Base-by-base conservation (phyloP, 2,797 vertebrate species). In the Sus cebifrons region DNA sequence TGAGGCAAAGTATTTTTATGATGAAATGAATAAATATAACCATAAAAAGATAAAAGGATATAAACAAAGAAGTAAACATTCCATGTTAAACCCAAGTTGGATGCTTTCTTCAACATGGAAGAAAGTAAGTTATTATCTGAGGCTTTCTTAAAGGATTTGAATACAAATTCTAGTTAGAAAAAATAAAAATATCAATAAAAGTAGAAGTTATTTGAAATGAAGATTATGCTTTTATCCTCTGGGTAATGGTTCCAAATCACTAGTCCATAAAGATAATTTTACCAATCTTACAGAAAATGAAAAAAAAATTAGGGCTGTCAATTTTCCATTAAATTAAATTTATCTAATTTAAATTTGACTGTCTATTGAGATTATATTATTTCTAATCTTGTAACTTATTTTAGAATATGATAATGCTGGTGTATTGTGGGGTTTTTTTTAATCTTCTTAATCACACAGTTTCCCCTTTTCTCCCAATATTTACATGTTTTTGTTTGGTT, bases 191-290 rank as follows among this genome's bases (percentile, higher is more conserved):
- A 40, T 32, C 18, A 85, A 60, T 25, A 73, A 77, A 91, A 67
- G 52, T 78, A 54, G 71, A 96, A 86, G n/a, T 90, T 77, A 87
- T 32, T 91, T 77, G 32, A 91, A 83, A 73, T 58, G 21, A 78
- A 65, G 14, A 40, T 86, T 65, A 52, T 54, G 58, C 4, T 67
- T 83, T 87, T 65, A 83, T 82, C 44, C 36, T 81, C 6, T 86
- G 18, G 67, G 9, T 77, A 77, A 23, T 40, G 75, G 86, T 90
- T 96, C 70, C 5, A 52, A 89, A 60, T 36, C 54, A 62, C 67
- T 20, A 86, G 29, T 71, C 68, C n/a, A 27, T 70, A 89, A 56
- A 81, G 54, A 52, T 27, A 83, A 60, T 95, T 93, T 86, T 12
- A 77, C 44, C 58, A 92, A 21, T 81, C 25, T 73, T 5, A 40